Base-by-base conservation (phyloP, 2,797 vertebrate genomes). In the Synaphobranchus kaupii region DNA sequence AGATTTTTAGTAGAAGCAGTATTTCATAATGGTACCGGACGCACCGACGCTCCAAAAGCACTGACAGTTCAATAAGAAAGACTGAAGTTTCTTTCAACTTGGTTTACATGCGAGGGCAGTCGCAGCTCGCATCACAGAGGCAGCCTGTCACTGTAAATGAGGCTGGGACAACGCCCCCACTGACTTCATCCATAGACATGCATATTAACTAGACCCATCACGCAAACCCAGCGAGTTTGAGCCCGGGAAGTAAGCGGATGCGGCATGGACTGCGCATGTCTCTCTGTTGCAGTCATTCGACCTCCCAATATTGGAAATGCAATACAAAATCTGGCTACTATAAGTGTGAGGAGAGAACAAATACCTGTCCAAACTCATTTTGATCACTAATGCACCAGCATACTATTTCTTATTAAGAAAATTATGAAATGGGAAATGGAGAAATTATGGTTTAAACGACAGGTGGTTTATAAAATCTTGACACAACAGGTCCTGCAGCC, bases 81-180 rank as follows among this genome's bases (percentile, higher is more conserved):
- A 81, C 47, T n/a, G n/a, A 50, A 81, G 78, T 81, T 56, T 50
- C 47, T 48, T 48, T 50, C 9, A 81, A 50, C 22, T 81, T 81
- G 78, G 44, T 81, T 81, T 81, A 50, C 78, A 81, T 81, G 78
- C 78, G 78, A n/a, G 44, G 9, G 78, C 44, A 50, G 78, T 81
- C 20, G 44, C 39, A 3, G 78, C 78, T 81, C 78, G 22, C 47
- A 50, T 48, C 78, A 81, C 78, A 81, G 78, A 81, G 78, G 47
- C 78, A 50, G 78, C 50, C 78, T 81, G 78, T 50, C 78, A 81
- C 78, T n/a, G 78, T 25, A 81, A 48, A 81, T 81, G 47, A 48
- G 78, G 28, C 10, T 50, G 78, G 78, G 44, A 81, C 44, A 47
- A 81, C 22, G 47, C 78, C 47, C 22, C 47, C 39, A 22, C 44